Evolutionary conservation across 2,797 vertebrate genomes (phyloP).

Genomic region (Siniperca undulata): DNA sequence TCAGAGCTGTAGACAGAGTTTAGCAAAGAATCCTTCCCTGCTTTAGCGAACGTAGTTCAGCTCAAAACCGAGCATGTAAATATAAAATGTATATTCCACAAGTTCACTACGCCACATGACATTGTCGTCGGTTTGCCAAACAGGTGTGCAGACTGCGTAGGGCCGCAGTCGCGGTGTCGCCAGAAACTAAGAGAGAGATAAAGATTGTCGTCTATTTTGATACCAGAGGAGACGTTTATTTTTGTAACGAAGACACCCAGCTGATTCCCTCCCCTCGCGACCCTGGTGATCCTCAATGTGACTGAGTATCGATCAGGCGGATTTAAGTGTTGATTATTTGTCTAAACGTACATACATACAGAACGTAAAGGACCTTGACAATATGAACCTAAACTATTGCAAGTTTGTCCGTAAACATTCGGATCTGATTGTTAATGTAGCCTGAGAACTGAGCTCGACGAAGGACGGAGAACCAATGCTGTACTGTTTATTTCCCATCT

Average conservation of each 20-base stretch:
- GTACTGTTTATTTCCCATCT: not conserved
- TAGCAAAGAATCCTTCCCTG: not conserved
- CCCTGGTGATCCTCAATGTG: slow-evolving; percentile 27
- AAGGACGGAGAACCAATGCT: not conserved
- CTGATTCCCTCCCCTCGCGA: slow-evolving; percentile 1
- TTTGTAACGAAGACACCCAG: slow-evolving; percentile 73
- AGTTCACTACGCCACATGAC: slow-evolving; percentile 3
- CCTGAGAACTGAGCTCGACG: not conserved
- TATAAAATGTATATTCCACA: slow-evolving; percentile 29
- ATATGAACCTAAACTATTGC: slow-evolving; percentile 3
- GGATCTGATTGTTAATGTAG: slow-evolving; percentile 9
- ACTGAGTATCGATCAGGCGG: slow-evolving; percentile 28
- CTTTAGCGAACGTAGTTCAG: not conserved
- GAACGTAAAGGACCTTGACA: not conserved
- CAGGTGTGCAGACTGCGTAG: slow-evolving; percentile 11
- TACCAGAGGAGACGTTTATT: slow-evolving; percentile 83
- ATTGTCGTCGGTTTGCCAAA: slow-evolving; percentile 9
- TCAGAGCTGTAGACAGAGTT: not conserved
- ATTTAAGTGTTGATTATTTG: slow-evolving; percentile 44
- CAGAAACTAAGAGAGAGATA: slow-evolving; percentile 49
- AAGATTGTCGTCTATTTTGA: slow-evolving; percentile 80
- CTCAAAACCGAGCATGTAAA: slow-evolving; percentile 42
- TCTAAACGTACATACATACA: slow-evolving; percentile 59
- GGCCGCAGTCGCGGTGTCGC: not conserved
- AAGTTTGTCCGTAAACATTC: slow-evolving; percentile 16